Evolutionary conservation across 2,113 vertebrate genomes (phyloP).

Genomic region (Spea bombifrons): DNA sequence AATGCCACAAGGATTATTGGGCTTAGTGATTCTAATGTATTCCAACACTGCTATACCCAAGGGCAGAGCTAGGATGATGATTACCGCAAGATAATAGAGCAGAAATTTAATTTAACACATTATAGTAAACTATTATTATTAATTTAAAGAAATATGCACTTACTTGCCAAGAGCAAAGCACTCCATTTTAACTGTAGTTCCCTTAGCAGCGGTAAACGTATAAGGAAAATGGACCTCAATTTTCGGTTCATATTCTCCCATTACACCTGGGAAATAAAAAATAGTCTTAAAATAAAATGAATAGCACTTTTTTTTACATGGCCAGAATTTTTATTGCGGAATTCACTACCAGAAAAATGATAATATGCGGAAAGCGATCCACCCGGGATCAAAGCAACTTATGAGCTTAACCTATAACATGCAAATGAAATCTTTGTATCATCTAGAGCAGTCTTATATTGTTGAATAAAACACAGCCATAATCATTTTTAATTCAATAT

Average conservation of each 20-base stretch:
- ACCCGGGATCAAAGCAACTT: constrained; percentile 39
- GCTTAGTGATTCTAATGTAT: background rate
- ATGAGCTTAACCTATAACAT: background rate
- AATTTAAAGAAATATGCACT: constrained; percentile 71
- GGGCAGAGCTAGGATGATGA: constrained; percentile 40
- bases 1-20: background rate
- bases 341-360: background rate
- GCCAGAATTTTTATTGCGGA: constrained; percentile 33
- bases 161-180: constrained; percentile 98
- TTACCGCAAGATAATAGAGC: constrained; percentile 52
- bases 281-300: constrained; percentile 56
- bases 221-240: constrained; percentile 94
- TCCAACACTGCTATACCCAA: constrained; percentile 13
- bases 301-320: constrained; percentile 45
- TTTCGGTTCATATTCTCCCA: constrained; percentile 98
- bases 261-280: constrained; percentile 80
- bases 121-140: constrained; percentile 57
- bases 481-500: no score
- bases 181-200: constrained; percentile 88
- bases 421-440: background rate
- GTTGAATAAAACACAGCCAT: background rate
- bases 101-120: constrained; percentile 50
- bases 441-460: background rate
- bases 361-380: constrained; percentile 34
- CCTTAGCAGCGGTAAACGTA: constrained; percentile 83